A percentile compares a stretch with the other conserved stretches of the same genome.
phyloP scores from a whole-genome alignment of 2,888 invertebrate species.

The Thyatira batis region DNA sequence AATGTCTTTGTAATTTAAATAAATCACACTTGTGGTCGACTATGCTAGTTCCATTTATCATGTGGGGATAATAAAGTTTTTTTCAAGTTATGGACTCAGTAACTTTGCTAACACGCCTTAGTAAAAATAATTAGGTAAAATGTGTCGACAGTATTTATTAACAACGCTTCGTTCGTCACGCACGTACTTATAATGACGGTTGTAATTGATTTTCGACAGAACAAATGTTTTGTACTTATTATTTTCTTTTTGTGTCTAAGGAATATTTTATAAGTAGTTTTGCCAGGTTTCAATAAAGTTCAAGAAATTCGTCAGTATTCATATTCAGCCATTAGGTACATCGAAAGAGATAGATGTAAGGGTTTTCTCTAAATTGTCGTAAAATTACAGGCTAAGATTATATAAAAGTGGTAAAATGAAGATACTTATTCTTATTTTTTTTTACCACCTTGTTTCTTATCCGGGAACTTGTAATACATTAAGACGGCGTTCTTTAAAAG shows the following conservation, averaged over 20 bases:
- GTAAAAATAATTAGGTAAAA: neutral
- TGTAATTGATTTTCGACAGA: neutral
- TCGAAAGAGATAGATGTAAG: too few species aligned
- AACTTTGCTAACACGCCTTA: neutral
- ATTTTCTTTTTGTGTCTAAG: too few species aligned
- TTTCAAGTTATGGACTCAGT: neutral
- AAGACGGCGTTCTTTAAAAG: slow-evolving; percentile 37
- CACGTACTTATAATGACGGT: neutral
- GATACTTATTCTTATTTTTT: neutral
- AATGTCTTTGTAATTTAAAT: neutral
- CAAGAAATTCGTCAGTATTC: too few species aligned
- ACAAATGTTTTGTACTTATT: too few species aligned
- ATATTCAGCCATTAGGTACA: too few species aligned
- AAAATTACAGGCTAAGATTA: too few species aligned
- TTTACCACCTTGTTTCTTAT: slow-evolving; percentile 30
- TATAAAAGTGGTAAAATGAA: neutral
- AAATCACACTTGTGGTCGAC: neutral
- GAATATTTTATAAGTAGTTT: too few species aligned
- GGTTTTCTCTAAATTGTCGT: too few species aligned
- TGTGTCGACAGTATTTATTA: neutral
- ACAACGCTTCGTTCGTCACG: neutral
- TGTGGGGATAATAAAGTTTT: neutral
- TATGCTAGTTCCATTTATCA: neutral
- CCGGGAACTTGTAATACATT: slow-evolving; percentile 40
- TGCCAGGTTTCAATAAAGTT: too few species aligned